Conservation (phyloP, 2,888 invertebrate genomes). For the Anoplius nigerrimus region DNA sequence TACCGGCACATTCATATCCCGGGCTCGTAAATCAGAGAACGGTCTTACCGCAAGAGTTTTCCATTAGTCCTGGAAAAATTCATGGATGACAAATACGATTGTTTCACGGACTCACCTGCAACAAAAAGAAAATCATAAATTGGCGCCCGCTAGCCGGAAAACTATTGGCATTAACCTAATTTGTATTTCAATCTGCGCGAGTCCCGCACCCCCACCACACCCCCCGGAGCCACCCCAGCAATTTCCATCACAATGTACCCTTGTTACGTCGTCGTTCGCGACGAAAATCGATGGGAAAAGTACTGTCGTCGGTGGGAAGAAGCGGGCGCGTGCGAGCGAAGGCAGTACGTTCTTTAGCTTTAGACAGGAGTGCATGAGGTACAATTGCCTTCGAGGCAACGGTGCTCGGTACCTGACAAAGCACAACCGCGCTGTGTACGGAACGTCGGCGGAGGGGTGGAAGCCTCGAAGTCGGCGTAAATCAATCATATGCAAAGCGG, state of each 20-base stretch:
- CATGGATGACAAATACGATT: constrained; percentile 57
- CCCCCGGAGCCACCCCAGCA: neutral
- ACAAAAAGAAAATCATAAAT: constrained; percentile 42
- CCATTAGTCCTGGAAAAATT: constrained; percentile 59
- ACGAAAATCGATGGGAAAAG: no score
- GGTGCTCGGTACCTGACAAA: neutral
- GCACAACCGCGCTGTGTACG: no score
- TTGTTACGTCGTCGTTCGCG: no score
- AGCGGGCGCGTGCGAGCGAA: no score
- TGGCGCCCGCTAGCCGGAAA: neutral
- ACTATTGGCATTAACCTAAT: constrained; percentile 1
- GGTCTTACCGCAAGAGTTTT: constrained; percentile 60
- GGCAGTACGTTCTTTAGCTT: neutral
- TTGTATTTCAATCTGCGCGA: constrained; percentile 19
- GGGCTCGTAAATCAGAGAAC: constrained; percentile 55
- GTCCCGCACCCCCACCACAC: constrained; percentile 27
- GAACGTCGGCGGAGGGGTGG: neutral
- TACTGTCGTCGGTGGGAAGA: no score
- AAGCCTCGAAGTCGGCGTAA: constrained; percentile 31
- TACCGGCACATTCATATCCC: constrained; percentile 57
- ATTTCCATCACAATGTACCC: no score
- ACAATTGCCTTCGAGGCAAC: constrained; percentile 25
- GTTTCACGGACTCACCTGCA: constrained; percentile 60
- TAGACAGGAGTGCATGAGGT: constrained; percentile 22
- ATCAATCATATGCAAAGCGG: constrained; percentile 59